Evolutionary conservation across 2,113 vertebrate species (phyloP), one percentile per base, ranked within the genome.

Genomic region (Bolborhynchus lineola): DNA sequence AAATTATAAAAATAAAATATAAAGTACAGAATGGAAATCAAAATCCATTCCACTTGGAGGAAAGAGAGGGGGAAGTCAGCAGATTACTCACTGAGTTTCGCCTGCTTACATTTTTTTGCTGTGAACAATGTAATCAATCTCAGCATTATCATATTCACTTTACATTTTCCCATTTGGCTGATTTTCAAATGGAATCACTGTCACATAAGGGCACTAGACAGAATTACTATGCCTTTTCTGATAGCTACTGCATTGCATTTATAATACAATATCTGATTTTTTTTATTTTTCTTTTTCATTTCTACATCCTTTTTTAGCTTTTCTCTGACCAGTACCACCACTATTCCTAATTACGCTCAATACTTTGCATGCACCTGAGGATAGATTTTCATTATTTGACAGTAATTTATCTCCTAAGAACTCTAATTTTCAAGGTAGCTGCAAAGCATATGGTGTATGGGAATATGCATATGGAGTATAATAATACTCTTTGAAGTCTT

Each of bases 161-260:
- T 79, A 82, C 39, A 84, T 96, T 92, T 95, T 83, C 41, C 71
- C 29, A 64, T 93, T 93, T 83, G 47, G 81, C 63, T 86, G 90
- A 89, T 93, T 92, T 93, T 92, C 52, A 85, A 55, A 78, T 87
- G 60, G 60, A 94, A 95, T 95, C 92, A 83, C n/a, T 93, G 81
- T 64, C 60, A 89, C 33, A 62, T 92, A 93, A 93, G 47, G 65
- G 35, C 55, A 60, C 60, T 80, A 81, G 67, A 57, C 13, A 85
- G 65, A 91, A 92, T 86, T 81, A 63, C 41, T 57, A 7, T 37
- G 13, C 29, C 77, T 89, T 89, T 88, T 81, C 70, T 93, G 29
- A 53, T 75, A 92, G 49, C 29, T 80, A 35, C 63, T 86, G 75
- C 41, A 78, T 78, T 93, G 89, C 50, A 55, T 95, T 91, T 89